A percentile compares a stretch with the other conserved stretches of the same genome.
phyloP scores from a whole-genome alignment of 2,113 vertebrate species.

The Phrynocephalus versicolor region DNA sequence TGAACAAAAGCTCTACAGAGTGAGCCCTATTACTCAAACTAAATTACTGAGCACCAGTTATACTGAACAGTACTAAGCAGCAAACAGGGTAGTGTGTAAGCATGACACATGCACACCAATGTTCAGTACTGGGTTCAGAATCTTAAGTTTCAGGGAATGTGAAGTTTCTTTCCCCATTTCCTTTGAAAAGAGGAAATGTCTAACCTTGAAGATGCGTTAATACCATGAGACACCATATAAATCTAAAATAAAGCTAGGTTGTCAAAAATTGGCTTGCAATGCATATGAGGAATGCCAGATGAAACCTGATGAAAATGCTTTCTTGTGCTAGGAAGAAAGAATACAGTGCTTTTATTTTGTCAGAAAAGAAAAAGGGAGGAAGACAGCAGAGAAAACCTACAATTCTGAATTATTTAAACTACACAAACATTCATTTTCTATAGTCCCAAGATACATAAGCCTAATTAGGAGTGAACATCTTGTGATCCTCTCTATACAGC shows the following conservation, averaged over 20 bases:
- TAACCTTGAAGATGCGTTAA: neutral
- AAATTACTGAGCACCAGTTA: neutral
- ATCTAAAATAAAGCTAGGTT: neutral
- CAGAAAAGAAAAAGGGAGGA: neutral
- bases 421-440: neutral
- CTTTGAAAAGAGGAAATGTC: neutral
- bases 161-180: neutral
- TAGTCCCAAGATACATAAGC: neutral
- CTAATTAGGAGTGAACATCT: neutral
- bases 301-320: neutral
- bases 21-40: neutral
- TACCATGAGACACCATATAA: no score
- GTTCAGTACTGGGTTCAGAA: neutral
- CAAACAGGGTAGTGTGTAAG: neutral
- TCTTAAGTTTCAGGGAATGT: no score
- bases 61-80: neutral
- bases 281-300: neutral
- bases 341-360: no score
- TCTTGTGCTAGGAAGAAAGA: no score
- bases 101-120: neutral
- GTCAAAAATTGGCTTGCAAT: neutral
- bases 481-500: neutral
- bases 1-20: neutral
- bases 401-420: neutral
- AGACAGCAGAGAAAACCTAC: neutral